These are phyloP conservation scores for Patella caerulea DNA, from an alignment of 2,888 invertebrate genomes.

Conservation along the genomic window DNA sequence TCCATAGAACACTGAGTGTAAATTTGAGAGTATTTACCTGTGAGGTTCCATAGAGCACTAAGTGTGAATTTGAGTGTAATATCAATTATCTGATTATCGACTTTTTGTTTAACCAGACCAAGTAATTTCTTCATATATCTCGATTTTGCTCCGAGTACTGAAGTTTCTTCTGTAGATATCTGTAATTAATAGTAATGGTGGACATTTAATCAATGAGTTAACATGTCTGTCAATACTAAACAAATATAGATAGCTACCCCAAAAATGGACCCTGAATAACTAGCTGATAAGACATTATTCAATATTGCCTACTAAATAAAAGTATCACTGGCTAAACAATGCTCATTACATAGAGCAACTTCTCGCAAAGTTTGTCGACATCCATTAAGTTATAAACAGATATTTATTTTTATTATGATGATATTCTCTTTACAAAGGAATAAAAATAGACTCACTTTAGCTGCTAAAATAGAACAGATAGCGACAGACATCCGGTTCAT, in stretches of 20 bases:
- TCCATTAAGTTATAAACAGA: not conserved
- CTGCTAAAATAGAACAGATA: slow-evolving; percentile 81
- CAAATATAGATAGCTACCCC: too few species aligned
- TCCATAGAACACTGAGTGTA: slow-evolving; percentile 84
- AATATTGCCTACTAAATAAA: too few species aligned
- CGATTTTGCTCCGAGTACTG: slow-evolving; percentile 78
- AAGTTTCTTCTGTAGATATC: slow-evolving; percentile 80
- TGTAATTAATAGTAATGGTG: slow-evolving; percentile 58
- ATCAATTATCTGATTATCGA: slow-evolving; percentile 72
- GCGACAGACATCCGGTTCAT: slow-evolving; percentile 86
- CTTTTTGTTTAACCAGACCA: slow-evolving; percentile 77
- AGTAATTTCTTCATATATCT: slow-evolving; percentile 81
- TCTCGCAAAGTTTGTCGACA: not conserved
- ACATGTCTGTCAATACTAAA: too few species aligned
- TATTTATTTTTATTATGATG: not conserved
- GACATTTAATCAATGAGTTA: too few species aligned
- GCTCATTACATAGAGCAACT: too few species aligned
- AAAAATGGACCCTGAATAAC: too few species aligned
- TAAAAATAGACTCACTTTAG: slow-evolving; percentile 66
- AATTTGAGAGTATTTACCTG: slow-evolving; percentile 81
- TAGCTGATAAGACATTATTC: too few species aligned
- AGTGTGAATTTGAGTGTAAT: slow-evolving; percentile 84
- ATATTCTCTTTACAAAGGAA: too few species aligned
- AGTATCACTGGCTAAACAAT: too few species aligned
- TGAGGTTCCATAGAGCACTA: slow-evolving; percentile 84